phyloP scores from a whole-genome alignment of 1,140 invertebrate species.

The Atta texana region DNA sequence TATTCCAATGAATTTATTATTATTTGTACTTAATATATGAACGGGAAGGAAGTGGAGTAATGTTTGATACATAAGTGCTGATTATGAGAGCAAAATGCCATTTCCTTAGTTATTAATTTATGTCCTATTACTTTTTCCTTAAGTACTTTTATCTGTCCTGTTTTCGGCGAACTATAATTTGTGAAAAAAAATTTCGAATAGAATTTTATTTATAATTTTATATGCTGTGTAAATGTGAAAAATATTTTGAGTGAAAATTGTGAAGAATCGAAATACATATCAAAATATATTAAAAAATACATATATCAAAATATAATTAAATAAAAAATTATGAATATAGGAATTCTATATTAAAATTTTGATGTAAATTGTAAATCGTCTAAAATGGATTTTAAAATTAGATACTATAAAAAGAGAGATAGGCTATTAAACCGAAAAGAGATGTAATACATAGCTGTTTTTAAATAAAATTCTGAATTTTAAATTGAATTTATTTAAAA shows the following conservation, averaged over 20 bases:
- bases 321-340: neutral
- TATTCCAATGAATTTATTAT: neutral
- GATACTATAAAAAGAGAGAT: neutral
- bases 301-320: neutral
- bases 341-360: neutral
- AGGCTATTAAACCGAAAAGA: neutral
- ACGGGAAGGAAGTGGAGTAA: conserved; percentile 14
- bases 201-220: neutral
- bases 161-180: neutral
- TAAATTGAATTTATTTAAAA: conserved; percentile 3
- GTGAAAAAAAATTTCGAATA: neutral
- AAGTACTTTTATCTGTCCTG: too few species aligned
- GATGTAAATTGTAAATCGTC: neutral
- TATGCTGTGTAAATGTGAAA: neutral
- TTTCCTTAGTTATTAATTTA: neutral
- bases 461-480: neutral
- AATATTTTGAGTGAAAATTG: neutral
- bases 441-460: too few species aligned
- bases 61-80: neutral
- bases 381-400: neutral
- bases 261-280: neutral
- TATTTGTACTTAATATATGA: neutral
- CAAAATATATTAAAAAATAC: neutral
- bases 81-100: neutral
- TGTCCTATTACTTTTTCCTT: neutral